Evolutionary conservation across 2,888 invertebrate genomes (phyloP).

Genomic region (Cheilosia vulpina): DNA sequence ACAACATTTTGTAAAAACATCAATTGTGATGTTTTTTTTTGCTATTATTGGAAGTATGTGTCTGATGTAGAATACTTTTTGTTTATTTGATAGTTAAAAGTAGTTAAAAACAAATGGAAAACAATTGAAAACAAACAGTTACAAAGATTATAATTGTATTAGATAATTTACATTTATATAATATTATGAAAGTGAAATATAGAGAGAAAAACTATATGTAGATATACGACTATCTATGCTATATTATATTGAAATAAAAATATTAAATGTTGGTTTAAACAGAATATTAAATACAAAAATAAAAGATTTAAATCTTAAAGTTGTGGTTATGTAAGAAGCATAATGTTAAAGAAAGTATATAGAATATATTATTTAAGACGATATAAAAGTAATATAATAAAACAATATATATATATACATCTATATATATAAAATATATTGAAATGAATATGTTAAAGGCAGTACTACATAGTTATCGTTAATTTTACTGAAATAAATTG

Average conservation of each 20-base stretch:
- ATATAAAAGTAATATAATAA: conserved; percentile 53
- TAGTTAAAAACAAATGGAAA: conserved; percentile 26
- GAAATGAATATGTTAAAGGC: conserved; percentile 61
- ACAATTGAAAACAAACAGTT: conserved; percentile 35
- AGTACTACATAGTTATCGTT: conserved; percentile 73
- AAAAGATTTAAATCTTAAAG: conserved; percentile 56
- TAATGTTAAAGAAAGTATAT: conserved; percentile 65
- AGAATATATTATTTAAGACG: conserved; percentile 63
- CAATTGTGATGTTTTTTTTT: conserved; percentile 64
- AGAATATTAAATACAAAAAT: conserved; percentile 21
- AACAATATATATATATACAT: conserved; percentile 21
- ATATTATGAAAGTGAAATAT: conserved; percentile 17
- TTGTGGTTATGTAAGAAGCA: conserved; percentile 66
- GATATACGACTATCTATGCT: conserved; percentile 63
- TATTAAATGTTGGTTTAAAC: conserved; percentile 68
- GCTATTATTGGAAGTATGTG: conserved; percentile 53
- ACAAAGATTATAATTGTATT: conserved; percentile 44
- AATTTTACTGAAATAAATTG: conserved; percentile 73
- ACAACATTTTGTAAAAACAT: conserved; percentile 64
- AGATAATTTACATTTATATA: conserved; percentile 60
- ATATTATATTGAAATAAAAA: conserved; percentile 60
- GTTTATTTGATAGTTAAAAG: conserved; percentile 69
- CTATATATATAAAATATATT: conserved; percentile 27
- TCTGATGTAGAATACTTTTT: conserved; percentile 57
- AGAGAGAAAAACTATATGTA: conserved; percentile 46